A percentile compares a stretch with the other conserved stretches of the same genome.
phyloP scores from a whole-genome alignment of 2,888 invertebrate genomes.

The Steinernema carpocapsae region DNA sequence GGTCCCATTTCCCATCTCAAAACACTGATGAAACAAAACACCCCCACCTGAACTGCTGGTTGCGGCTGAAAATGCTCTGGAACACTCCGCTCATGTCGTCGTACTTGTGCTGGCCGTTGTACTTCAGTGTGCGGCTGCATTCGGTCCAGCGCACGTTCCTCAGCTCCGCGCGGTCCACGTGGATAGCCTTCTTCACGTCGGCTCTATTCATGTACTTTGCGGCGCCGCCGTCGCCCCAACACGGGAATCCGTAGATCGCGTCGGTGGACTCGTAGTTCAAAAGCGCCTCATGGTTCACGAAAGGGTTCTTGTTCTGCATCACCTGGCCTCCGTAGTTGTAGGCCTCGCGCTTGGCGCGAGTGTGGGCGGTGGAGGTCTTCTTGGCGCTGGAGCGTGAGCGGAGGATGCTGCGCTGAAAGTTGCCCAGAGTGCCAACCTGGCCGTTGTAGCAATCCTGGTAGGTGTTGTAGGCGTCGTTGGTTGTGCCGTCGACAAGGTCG shows the following conservation, averaged over 20 bases:
- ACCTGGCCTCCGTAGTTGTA: conserved; percentile 32
- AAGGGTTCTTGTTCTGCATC: conserved; percentile 40
- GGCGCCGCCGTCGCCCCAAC: conserved; percentile 48
- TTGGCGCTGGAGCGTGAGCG: neutral
- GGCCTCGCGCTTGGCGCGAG: conserved; percentile 31
- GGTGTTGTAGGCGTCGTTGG: conserved; percentile 52
- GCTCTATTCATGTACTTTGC: conserved; percentile 56
- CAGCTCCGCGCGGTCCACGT: conserved; percentile 40
- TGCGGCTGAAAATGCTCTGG: conserved; percentile 34
- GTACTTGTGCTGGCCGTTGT: conserved; percentile 20
- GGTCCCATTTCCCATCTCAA: too few relatives aligned
- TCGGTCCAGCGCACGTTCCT: conserved; percentile 39
- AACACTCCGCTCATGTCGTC: conserved; percentile 27
- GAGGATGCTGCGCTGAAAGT: neutral
- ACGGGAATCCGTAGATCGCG: conserved; percentile 50
- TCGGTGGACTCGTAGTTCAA: conserved; percentile 54
- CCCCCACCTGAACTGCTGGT: conserved; percentile 16
- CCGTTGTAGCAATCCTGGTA: conserved; percentile 51
- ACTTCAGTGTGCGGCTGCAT: conserved; percentile 23
- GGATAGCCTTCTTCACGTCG: conserved; percentile 36
- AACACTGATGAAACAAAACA: too few relatives aligned
- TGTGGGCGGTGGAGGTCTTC: neutral
- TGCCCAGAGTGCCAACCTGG: conserved; percentile 9
- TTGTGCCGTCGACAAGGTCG: conserved; percentile 23
- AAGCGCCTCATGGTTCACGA: conserved; percentile 43